Evolutionary conservation across 2,888 invertebrate species (phyloP), one percentile per base, ranked within the genome.

Genomic region (Andrena fulva): DNA sequence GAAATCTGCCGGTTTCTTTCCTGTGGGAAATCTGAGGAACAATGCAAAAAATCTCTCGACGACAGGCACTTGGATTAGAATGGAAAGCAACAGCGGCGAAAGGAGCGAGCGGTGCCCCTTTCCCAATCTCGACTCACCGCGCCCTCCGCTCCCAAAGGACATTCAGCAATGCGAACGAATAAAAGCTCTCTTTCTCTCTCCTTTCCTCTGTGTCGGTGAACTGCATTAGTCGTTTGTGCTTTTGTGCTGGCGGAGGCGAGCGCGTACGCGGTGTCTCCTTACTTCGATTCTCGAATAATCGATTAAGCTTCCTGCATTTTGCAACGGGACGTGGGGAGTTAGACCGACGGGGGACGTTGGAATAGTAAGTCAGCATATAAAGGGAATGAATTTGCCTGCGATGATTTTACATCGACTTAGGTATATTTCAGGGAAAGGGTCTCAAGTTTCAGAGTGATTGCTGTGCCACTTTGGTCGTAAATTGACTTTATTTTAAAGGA

Each of bases 11-110:
- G 81, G 89, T 85, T 86, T 82, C 85, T 85, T 85, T 89, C 91
- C 91, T 87, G 87, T 90, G 91, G 91, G 91, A 91, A 91, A 91
- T 91, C 90, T 88, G 71, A 35, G 86, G 84, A 83, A 88, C 86
- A 88, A 88, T 86, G 88, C 42, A 85, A 88, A 85, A 87, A 88
- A 82, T 85, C 88, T 87, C 82, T 85, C 86, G 86, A 85, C 89
- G 85, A 88, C 87, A 85, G 91, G 89, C 89, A 91, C 91, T 91
- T 91, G 90, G 89, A 89, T 89, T 86, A 85, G 83, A 88, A 89
- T 89, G 88, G 86, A 89, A 88, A 89, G 88, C 88, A 87, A 87
- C 82, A 84, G 82, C 85, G 79, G 81, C 80, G 81, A 85, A 88
- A 89, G 89, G 80, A 87, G 77, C 84, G 88, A 82, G 81, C 85